Percentiles rank a stretch among this genome's conserved stretches.
Conservation (phyloP, 2,888 invertebrate genomes). For the Troides oblongomaculatus region DNA sequence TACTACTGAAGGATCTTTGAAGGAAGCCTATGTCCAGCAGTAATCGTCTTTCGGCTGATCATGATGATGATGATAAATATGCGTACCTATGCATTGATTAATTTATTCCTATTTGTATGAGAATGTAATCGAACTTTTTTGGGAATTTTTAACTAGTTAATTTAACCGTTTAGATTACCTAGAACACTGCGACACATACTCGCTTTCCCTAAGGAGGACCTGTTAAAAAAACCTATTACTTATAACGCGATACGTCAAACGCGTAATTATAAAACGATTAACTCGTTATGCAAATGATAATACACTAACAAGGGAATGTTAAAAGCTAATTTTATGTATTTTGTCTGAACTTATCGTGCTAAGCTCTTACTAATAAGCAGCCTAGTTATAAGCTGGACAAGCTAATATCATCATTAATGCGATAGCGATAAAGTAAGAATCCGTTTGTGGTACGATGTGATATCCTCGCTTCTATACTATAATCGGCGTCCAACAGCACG, state of each 20-base stretch:
- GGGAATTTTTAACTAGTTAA: not conserved
- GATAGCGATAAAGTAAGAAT: slow-evolving; percentile 33
- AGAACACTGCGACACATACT: slow-evolving; percentile 1
- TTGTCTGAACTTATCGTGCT: slow-evolving; percentile 43
- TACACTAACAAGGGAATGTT: slow-evolving; percentile 38
- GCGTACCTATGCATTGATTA: too few species aligned
- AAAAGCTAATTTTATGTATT: slow-evolving; percentile 43
- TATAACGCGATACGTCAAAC: slow-evolving; percentile 18
- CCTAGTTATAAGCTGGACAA: slow-evolving; percentile 25
- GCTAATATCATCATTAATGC: slow-evolving; percentile 34
- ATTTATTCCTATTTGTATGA: not conserved
- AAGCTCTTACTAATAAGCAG: slow-evolving; percentile 32
- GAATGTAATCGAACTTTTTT: not conserved
- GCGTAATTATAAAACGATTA: slow-evolving; percentile 28
- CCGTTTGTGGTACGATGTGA: slow-evolving; percentile 17
- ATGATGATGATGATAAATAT: too few species aligned
- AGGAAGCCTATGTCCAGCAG: too few species aligned
- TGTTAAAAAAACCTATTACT: slow-evolving; percentile 10
- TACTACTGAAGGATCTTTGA: too few species aligned
- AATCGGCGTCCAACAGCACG: slow-evolving; percentile 47
- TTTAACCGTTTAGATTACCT: not conserved
- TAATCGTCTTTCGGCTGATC: too few species aligned
- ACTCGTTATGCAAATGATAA: slow-evolving; percentile 30
- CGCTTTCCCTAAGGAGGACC: slow-evolving; percentile 8
- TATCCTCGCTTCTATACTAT: slow-evolving; percentile 47